phyloP scores from a whole-genome alignment of 2,888 invertebrate genomes.

The Schizaphis graminum region DNA sequence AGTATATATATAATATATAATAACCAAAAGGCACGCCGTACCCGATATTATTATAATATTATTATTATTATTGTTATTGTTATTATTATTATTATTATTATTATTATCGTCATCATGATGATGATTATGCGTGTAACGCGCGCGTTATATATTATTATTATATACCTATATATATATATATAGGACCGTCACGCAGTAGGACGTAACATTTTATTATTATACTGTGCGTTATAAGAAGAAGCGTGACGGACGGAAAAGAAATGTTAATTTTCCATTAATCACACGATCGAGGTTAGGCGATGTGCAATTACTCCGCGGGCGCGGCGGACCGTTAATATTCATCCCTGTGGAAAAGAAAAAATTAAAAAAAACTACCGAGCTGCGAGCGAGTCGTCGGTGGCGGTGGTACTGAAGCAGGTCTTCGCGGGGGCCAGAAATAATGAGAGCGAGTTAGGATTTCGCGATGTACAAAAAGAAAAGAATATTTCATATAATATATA shows the following conservation, averaged over 20 bases:
- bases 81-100: background rate
- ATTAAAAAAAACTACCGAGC: constrained; percentile 30
- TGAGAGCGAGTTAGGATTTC: constrained; percentile 22
- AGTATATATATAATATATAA: background rate
- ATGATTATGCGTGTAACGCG: background rate
- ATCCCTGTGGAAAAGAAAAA: constrained; percentile 19
- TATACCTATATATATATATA: too few relatives aligned
- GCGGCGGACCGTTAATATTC: constrained; percentile 10
- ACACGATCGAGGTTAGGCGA: constrained; percentile 42
- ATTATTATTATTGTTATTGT: background rate
- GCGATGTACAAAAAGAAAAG: constrained; percentile 8
- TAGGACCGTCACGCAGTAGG: background rate
- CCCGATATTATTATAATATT: background rate
- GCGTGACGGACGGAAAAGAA: constrained; percentile 30
- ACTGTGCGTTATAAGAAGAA: background rate
- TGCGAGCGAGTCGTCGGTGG: background rate
- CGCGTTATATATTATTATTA: background rate
- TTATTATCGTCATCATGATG: background rate
- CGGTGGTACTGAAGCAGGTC: background rate
- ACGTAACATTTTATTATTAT: constrained; percentile 17
- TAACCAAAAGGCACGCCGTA: constrained; percentile 8
- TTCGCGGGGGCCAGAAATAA: constrained; percentile 39
- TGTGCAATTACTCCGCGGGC: constrained; percentile 43
- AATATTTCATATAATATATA: background rate
- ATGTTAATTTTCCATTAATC: constrained; percentile 62